These are phyloP conservation scores for Xestia xanthographa DNA, from an alignment of 2,888 invertebrate genomes.

Conservation along the genomic window DNA sequence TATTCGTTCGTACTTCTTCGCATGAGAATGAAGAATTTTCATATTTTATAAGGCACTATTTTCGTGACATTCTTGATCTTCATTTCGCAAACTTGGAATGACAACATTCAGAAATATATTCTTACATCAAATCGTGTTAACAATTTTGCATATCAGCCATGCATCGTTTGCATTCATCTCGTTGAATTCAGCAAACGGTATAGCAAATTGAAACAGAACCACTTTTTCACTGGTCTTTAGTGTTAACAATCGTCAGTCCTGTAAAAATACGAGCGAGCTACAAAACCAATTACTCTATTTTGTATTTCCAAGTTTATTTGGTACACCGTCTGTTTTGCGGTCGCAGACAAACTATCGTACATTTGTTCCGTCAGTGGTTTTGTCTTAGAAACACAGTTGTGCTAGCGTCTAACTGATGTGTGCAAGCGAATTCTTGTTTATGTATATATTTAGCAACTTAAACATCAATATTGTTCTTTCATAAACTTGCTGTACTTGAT, in stretches of 20 bases:
- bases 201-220: slow-evolving; percentile 39
- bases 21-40: slow-evolving; percentile 26
- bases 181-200: slow-evolving; percentile 17
- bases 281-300: slow-evolving; percentile 63
- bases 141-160: not conserved
- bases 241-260: slow-evolving; percentile 34
- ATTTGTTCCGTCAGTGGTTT: slow-evolving; percentile 46
- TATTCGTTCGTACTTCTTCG: slow-evolving; percentile 4
- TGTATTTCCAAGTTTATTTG: slow-evolving; percentile 55
- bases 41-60: slow-evolving; percentile 13
- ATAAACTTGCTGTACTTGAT: not conserved
- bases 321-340: slow-evolving; percentile 54
- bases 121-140: slow-evolving; percentile 16
- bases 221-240: slow-evolving; percentile 38
- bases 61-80: slow-evolving; percentile 18
- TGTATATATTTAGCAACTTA: not conserved
- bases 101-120: not conserved
- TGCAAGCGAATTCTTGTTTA: not conserved
- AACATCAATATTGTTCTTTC: not conserved
- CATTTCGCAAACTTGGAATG: slow-evolving; percentile 20
- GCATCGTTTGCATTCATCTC: slow-evolving; percentile 13
- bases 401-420: slow-evolving; percentile 20
- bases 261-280: slow-evolving; percentile 51
- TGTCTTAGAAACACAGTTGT: slow-evolving; percentile 21
- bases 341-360: slow-evolving; percentile 36